These are phyloP conservation scores for Agriopis marginaria DNA, from an alignment of 2,888 invertebrate species.

Conservation along the genomic window DNA sequence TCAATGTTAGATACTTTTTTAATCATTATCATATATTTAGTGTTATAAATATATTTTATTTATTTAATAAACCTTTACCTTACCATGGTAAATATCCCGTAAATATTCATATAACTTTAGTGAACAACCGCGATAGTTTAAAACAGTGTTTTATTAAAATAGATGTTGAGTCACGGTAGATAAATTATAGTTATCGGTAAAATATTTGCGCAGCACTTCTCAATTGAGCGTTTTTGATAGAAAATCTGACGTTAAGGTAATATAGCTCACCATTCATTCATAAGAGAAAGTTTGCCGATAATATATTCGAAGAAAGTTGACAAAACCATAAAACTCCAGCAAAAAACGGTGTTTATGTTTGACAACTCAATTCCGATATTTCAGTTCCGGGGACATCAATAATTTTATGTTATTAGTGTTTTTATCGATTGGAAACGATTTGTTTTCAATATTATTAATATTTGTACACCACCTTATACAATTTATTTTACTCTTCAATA, in stretches of 20 bases:
- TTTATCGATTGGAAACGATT: not conserved
- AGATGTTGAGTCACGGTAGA: too few species aligned
- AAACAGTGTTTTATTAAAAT: too few species aligned
- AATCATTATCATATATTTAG: too few species aligned
- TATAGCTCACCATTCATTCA: slow-evolving; percentile 1
- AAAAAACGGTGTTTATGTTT: slow-evolving; percentile 33
- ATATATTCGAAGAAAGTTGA: slow-evolving; percentile 42
- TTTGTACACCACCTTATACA: too few species aligned
- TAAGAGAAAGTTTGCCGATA: slow-evolving; percentile 33
- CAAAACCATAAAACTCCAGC: not conserved
- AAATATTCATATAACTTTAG: too few species aligned
- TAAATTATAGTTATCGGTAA: not conserved
- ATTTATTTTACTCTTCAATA: too few species aligned
- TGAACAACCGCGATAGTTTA: too few species aligned
- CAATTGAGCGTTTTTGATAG: slow-evolving; percentile 7
- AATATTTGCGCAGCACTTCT: slow-evolving; percentile 7
- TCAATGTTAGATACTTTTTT: too few species aligned
- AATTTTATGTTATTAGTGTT: slow-evolving; percentile 6
- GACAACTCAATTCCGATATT: slow-evolving; percentile 25
- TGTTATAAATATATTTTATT: too few species aligned
- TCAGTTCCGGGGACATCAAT: slow-evolving; percentile 33
- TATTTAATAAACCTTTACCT: too few species aligned
- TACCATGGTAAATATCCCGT: too few species aligned
- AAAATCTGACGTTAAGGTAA: slow-evolving; percentile 17
- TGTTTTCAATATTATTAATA: not conserved